A percentile compares a stretch with the other conserved stretches of the same genome.
Conservation (phyloP, 1,140 invertebrate species). For the Cephus cinctus region DNA sequence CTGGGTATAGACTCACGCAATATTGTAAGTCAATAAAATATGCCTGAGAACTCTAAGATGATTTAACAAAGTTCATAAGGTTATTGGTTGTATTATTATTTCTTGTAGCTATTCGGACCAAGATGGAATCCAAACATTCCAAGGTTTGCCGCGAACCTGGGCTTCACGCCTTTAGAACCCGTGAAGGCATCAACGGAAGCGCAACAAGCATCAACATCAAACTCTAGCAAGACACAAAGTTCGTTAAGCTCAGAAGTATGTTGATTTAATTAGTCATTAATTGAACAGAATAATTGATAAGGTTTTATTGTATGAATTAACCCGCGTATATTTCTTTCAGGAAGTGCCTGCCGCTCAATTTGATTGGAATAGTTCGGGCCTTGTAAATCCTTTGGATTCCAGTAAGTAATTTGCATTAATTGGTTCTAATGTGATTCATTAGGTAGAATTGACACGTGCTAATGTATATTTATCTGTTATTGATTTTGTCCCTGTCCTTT, state of each 20-base stretch:
- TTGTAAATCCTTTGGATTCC: conserved; percentile 65
- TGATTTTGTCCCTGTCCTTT: background rate
- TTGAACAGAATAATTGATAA: background rate
- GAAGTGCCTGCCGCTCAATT: conserved; percentile 65
- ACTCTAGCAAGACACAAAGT: conserved; percentile 36
- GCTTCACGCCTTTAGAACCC: conserved; percentile 72
- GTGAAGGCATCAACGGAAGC: conserved; percentile 59
- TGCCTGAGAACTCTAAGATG: too few species aligned
- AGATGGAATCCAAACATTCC: conserved; percentile 76
- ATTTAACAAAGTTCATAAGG: too few species aligned
- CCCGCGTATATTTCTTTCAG: conserved; percentile 28
- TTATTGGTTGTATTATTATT: too few species aligned
- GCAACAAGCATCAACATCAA: conserved; percentile 26
- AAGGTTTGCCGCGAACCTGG: conserved; percentile 76
- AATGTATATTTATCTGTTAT: background rate
- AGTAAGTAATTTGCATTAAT: conserved; percentile 55
- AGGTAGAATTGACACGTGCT: background rate
- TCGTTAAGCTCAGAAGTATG: conserved; percentile 38
- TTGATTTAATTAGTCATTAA: conserved; percentile 6
- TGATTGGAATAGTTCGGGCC: conserved; percentile 66
- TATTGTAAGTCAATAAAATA: conserved; percentile 84
- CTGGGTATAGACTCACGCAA: conserved; percentile 80
- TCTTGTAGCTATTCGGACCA: conserved; percentile 73
- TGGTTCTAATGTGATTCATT: background rate
- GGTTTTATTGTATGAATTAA: conserved; percentile 10